Percentiles rank a stretch among this genome's conserved stretches.
These are phyloP conservation scores for Thaumetopoea pityocampa DNA, from an alignment of 1,140 invertebrate genomes.

Conservation along the genomic window DNA sequence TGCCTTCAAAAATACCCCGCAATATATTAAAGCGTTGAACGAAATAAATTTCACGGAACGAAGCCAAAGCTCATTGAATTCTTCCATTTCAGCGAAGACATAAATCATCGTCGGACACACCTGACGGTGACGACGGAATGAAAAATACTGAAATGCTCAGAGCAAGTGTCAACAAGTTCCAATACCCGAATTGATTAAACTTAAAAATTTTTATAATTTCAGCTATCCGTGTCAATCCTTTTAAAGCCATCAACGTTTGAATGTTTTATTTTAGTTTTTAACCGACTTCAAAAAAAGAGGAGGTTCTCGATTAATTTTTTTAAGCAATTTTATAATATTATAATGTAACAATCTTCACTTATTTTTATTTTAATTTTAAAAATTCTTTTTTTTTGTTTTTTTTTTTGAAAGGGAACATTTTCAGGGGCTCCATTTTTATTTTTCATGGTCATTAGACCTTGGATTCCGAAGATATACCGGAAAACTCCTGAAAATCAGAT, in stretches of 20 bases:
- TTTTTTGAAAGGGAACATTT: no score
- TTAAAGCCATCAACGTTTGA: constrained; percentile 11
- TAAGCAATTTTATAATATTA: no score
- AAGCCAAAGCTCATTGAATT: constrained; percentile 36
- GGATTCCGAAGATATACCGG: no score
- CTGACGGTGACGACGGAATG: constrained; percentile 39
- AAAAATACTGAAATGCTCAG: constrained; percentile 47
- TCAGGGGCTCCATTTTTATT: no score
- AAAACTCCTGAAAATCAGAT: no score
- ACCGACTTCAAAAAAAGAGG: constrained; percentile 1
- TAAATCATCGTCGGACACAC: constrained; percentile 59
- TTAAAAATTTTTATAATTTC: no score
- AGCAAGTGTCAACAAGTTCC: constrained; percentile 38
- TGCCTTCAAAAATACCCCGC: constrained; percentile 10
- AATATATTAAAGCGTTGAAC: constrained; percentile 21
- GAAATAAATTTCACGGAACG: constrained; percentile 31
- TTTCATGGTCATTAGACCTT: no score
- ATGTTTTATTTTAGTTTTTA: constrained; percentile 1
- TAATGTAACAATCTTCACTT: no score
- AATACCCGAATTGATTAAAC: constrained; percentile 17
- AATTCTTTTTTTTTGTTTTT: no score
- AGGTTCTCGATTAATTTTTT: no score
- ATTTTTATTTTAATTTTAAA: no score
- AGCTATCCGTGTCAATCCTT: no score
- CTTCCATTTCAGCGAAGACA: constrained; percentile 38